Conservation (phyloP, 2,888 invertebrate species). For the Elegia similella region DNA sequence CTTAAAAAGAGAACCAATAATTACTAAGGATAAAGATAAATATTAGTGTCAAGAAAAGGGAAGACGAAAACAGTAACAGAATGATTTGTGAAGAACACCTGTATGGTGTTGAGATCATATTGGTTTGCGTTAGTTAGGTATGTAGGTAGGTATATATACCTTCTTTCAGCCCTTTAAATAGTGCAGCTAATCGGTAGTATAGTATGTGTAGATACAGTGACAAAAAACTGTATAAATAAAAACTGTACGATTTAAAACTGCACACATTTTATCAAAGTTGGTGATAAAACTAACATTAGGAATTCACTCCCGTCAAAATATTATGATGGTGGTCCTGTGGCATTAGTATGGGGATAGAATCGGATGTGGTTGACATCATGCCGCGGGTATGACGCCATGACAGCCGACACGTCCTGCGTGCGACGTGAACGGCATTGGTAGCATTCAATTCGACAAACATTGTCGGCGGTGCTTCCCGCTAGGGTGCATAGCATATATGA, state of each 20-base stretch:
- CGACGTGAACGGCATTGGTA: slow-evolving; percentile 58
- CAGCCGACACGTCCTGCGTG: slow-evolving; percentile 61
- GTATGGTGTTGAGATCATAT: no score
- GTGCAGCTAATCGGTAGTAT: no score
- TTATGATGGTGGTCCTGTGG: slow-evolving; percentile 44
- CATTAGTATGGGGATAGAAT: slow-evolving; percentile 63
- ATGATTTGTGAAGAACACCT: no score
- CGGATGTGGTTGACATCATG: slow-evolving; percentile 61
- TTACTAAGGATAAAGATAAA: no score
- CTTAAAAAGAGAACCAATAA: no score
- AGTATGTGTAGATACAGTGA: no score
- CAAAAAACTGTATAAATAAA: no score
- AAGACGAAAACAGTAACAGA: no score
- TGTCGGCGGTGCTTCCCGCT: background rate
- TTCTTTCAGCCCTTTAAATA: no score
- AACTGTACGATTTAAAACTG: background rate
- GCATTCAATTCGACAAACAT: slow-evolving; percentile 26
- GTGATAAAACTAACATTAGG: background rate
- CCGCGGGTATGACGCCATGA: slow-evolving; percentile 48
- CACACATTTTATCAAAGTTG: background rate
- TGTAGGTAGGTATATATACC: no score
- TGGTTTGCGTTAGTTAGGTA: no score
- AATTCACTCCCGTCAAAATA: background rate
- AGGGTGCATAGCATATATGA: slow-evolving; percentile 21
- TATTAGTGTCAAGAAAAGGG: no score